Evolutionary conservation across 2,888 invertebrate species (phyloP), one percentile per base, ranked within the genome.

Genomic region (Chrysina gloriosa): DNA sequence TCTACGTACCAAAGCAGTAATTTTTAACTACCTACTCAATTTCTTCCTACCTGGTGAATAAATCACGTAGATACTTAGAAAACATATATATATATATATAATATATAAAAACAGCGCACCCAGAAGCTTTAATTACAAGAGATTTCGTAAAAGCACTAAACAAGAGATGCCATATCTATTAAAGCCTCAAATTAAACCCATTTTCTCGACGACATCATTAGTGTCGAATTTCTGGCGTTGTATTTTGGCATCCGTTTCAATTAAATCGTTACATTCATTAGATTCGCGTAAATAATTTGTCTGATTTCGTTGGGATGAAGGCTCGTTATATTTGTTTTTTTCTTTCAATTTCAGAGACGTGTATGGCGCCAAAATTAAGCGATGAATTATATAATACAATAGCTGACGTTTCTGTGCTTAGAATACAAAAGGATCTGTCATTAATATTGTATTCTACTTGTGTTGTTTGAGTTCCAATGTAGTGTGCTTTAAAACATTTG

Each of bases 241-340:
- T 25, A 54, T 54, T 31, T 54, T 34, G 34, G 54, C 31, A 19
- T 39, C 36, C 23, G 14, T 34, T n/a, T n/a, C 19, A 14, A 54
- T 31, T 31, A 54, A 21, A 11, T 56, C 56, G 19, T 56, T 23
- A 56, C n/a, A 36, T 21, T 36, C 21, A 21, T 56, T 56, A 56
- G 23, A 56, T 36, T 19, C 36, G 19, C 16, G 36, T 11, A 56
- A 39, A 56, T 23, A 56, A 36, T 56, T 56, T 9, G 19, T 25
- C 23, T 2, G 5, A 11, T 47, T n/a, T 11, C 4, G 23, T 5
- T n/a, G 11, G n/a, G 11, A 48, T 11, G 23, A 25, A 23, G 14
- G 9, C 1, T 36, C 14, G 36, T n/a, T 14, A 2, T n/a, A n/a
- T n/a, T n/a, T n/a, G n/a, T n/a, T n/a, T n/a, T n/a, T n/a, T n/a